These are phyloP conservation scores for Pelobates cultripes DNA, from an alignment of 2,797 vertebrate genomes.

Conservation along the genomic window DNA sequence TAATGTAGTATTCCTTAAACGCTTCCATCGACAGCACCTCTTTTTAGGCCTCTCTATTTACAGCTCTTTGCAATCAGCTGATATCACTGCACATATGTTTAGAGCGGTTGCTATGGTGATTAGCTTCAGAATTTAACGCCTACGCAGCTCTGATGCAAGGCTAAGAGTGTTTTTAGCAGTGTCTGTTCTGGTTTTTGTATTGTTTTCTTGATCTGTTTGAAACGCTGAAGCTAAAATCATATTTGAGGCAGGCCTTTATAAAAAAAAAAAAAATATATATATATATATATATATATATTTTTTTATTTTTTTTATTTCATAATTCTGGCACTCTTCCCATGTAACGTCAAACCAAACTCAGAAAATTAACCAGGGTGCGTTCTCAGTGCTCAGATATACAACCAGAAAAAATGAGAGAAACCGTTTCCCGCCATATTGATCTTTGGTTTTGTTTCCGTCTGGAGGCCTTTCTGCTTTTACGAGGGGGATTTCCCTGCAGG, in stretches of 20 bases:
- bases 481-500: no score
- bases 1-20: background rate
- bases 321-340: no score
- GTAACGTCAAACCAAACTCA: no score
- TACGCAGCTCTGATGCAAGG: constrained; percentile 68
- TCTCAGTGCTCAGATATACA: no score
- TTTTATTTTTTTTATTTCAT: no score
- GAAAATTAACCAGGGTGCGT: no score
- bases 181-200: constrained; percentile 57
- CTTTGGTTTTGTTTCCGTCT: no score
- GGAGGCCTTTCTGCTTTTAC: no score
- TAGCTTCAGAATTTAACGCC: constrained; percentile 66
- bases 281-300: no score
- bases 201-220: constrained; percentile 59
- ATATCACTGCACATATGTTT: constrained; percentile 76
- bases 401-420: no score
- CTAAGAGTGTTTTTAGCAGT: constrained; percentile 58
- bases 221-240: constrained; percentile 38
- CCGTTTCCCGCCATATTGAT: no score
- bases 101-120: constrained; percentile 74
- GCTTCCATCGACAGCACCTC: background rate
- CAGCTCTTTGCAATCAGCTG: constrained; percentile 71
- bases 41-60: constrained; percentile 61
- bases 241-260: background rate
- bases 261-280: no score